These are phyloP conservation scores for Leptinotarsa juncta DNA, from an alignment of 2,888 invertebrate species.

Conservation along the genomic window DNA sequence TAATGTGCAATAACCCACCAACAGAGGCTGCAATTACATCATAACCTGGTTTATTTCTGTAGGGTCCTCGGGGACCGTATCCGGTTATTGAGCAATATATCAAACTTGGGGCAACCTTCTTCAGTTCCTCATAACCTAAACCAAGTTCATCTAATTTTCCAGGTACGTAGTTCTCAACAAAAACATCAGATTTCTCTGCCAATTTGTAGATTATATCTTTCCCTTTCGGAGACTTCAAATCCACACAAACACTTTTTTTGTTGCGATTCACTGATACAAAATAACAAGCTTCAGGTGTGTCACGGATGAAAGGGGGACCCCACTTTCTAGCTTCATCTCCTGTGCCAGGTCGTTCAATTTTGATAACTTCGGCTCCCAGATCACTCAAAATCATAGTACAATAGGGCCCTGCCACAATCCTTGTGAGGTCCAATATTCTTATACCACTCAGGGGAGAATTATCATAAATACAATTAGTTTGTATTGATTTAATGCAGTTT, in stretches of 20 bases:
- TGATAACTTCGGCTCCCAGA: constrained; percentile 91
- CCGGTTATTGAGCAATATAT: constrained; percentile 96
- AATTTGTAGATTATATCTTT: constrained; percentile 76
- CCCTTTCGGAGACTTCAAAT: constrained; percentile 81
- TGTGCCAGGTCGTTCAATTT: constrained; percentile 85
- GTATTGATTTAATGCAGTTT: constrained; percentile 37
- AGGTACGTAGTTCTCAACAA: constrained; percentile 95
- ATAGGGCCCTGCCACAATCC: constrained; percentile 94
- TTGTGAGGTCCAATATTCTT: constrained; percentile 81
- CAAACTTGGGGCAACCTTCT: constrained; percentile 77
- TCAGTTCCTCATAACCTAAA: constrained; percentile 84
- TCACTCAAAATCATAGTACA: constrained; percentile 95
- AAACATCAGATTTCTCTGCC: constrained; percentile 82
- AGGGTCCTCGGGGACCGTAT: constrained; percentile 90
- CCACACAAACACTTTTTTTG: constrained; percentile 91
- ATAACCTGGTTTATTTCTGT: constrained; percentile 89
- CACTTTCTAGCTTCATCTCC: constrained; percentile 93
- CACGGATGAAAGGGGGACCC: constrained; percentile 89
- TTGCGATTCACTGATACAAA: constrained; percentile 92
- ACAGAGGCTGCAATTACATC: constrained; percentile 95
- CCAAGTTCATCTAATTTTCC: constrained; percentile 83
- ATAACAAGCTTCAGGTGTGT: constrained; percentile 78
- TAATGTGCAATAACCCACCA: constrained; percentile 90
- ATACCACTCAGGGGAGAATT: constrained; percentile 76
- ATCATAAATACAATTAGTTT: constrained; percentile 23